Base-by-base conservation (phyloP, 2,888 invertebrate genomes). In the Auanema freiburgensis region DNA sequence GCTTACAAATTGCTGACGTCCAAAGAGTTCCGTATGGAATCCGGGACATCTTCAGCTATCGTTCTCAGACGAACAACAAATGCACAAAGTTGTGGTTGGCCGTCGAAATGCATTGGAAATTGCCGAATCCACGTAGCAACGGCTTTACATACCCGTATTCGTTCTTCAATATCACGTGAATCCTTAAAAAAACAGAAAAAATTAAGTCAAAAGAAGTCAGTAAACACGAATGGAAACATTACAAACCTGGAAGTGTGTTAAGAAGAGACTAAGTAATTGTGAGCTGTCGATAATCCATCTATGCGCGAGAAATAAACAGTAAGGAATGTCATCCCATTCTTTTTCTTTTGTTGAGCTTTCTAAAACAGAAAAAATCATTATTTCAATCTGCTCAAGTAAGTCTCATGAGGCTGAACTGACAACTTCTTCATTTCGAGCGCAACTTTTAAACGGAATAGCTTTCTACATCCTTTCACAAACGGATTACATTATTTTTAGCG, bases 91-190 rank as follows among this genome's bases (percentile, higher is more conserved):
- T 83, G 80, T 18, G 83, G 73, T 72, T 87, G 87, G 66, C 86
- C 84, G 77, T 87, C 87, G 83, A 88, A 88, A 77, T 88, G 87
- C 73, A 87, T 84, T 1, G 88, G 88, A 74, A 86, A 88, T 57
- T 83, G 84, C 44, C 81, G 80, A 57, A 88, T 87, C 88, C 88
- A 88, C 75, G 85, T 87, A 72, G 87, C 86, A 75, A 67, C 79
- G 1, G 82, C 78, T 23, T 63, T 63, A 65, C 83, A 80, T 1
- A 82, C 72, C 1, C 68, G 67, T 52, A 57, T 63, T 24, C 71
- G 65, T 49, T 58, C 52, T 50, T 46, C 55, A 4, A 58, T 60
- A 44, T 63, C 69, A 54, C 63, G 58, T 10, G 59, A 62, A 24
- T 74, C 74, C 71, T 74, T 49, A 33, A 69, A 62, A 11, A 8